These are phyloP conservation scores for Meandrina meandrites DNA, from an alignment of 92 coral and sea anemone genomes.

Conservation along the genomic window DNA sequence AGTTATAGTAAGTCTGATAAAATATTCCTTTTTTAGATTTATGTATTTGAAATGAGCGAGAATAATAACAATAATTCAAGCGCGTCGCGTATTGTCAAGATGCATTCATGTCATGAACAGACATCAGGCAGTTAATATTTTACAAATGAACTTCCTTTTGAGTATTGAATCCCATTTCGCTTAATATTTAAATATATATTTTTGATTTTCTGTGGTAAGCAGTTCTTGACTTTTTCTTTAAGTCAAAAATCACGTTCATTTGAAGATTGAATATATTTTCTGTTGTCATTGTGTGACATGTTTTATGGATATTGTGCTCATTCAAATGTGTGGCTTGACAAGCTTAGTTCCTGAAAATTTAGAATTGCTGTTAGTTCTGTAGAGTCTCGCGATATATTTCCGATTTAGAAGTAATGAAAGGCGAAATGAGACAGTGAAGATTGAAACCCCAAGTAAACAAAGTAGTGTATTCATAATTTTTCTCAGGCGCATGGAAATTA, in stretches of 20 bases:
- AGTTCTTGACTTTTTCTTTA: conserved; percentile 29
- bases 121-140: neutral
- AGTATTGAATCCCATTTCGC: neutral
- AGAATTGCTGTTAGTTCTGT: neutral
- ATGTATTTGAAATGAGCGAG: neutral
- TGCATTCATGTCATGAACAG: neutral
- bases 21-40: neutral
- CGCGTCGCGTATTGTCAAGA: neutral
- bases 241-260: conserved; percentile 12
- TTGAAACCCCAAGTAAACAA: conserved; percentile 28
- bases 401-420: neutral
- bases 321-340: too few relatives aligned
- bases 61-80: neutral
- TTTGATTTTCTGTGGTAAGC: neutral
- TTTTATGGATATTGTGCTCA: conserved; percentile 5
- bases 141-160: conserved; percentile 6
- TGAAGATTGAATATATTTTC: neutral
- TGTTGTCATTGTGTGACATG: conserved; percentile 33
- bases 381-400: neutral
- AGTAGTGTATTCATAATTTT: conserved; percentile 14
- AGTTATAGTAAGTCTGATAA: conserved; percentile 56
- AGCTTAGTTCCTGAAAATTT: neutral
- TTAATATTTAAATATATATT: conserved; percentile 1
- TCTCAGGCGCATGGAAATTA: conserved; percentile 18
- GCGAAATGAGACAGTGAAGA: neutral